Conservation (phyloP, 2,797 vertebrate species). For the Arctocebus calabarensis region DNA sequence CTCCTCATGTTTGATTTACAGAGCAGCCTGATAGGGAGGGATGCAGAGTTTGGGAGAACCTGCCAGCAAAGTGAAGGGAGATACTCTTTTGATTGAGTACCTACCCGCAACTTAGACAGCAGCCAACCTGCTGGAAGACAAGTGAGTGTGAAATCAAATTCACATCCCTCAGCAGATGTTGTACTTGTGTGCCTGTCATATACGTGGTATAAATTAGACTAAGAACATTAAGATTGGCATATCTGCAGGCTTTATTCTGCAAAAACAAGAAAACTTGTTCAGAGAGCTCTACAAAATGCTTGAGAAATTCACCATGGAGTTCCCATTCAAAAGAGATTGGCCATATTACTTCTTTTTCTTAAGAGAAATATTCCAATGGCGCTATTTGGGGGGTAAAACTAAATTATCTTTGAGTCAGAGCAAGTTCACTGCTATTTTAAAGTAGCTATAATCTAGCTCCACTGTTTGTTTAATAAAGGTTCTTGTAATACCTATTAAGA, state of each 20-base stretch:
- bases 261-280: constrained; percentile 37
- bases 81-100: constrained; percentile 61
- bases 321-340: not conserved
- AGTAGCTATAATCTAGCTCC: constrained; percentile 48
- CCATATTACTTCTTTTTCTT: not conserved
- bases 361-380: constrained; percentile 47
- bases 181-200: constrained; percentile 19
- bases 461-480: constrained; percentile 67
- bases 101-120: constrained; percentile 70
- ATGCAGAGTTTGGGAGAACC: constrained; percentile 66
- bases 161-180: not conserved
- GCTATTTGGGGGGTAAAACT: constrained; percentile 23
- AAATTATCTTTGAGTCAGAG: constrained; percentile 70
- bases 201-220: not conserved
- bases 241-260: constrained; percentile 25
- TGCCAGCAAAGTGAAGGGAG: constrained; percentile 63
- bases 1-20: constrained; percentile 71
- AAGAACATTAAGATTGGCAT: constrained; percentile 51
- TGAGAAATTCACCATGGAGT: constrained; percentile 21
- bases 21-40: constrained; percentile 69
- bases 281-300: not conserved
- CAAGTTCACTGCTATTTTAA: constrained; percentile 70
- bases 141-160: constrained; percentile 71
- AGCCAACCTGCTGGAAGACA: constrained; percentile 75
- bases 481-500: constrained; percentile 61